phyloP scores from a whole-genome alignment of 2,888 invertebrate species.

The Molanna angustata region DNA sequence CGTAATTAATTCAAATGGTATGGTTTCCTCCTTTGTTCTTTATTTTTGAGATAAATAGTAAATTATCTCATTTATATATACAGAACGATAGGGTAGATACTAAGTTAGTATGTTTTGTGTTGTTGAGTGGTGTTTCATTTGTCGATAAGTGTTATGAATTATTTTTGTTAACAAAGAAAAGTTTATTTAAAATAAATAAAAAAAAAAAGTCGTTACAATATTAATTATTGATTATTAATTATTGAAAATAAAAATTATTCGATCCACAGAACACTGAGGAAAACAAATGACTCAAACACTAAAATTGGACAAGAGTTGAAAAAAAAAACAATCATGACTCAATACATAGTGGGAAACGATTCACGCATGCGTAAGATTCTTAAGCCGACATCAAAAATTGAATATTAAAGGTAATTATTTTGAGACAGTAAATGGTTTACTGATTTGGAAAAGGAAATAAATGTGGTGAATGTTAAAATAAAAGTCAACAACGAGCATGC shows the following conservation, averaged over 20 bases:
- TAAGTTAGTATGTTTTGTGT: background rate
- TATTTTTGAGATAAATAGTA: no score
- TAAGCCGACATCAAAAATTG: conserved; percentile 15
- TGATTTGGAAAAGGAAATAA: conserved; percentile 10
- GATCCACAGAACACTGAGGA: conserved; percentile 24
- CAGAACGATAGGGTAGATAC: no score
- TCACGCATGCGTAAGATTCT: conserved; percentile 25
- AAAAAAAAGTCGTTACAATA: no score
- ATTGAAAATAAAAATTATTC: conserved; percentile 17
- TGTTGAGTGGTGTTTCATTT: background rate
- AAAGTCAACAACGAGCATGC: conserved; percentile 30
- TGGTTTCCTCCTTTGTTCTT: conserved; percentile 31
- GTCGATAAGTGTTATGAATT: no score
- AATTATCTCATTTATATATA: no score
- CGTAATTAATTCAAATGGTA: conserved; percentile 5
- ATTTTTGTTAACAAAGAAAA: no score
- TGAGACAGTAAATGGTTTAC: background rate
- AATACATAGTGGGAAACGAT: conserved; percentile 22
- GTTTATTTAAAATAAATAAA: no score
- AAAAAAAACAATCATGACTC: conserved; percentile 24
- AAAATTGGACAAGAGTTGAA: conserved; percentile 12
- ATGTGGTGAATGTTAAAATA: conserved; percentile 16
- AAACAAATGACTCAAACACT: conserved; percentile 8
- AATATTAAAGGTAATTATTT: no score
- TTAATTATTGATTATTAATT: no score